A percentile compares a stretch with the other conserved stretches of the same genome.
These are phyloP conservation scores for Anableps anableps DNA, from an alignment of 2,797 vertebrate species.

Conservation along the genomic window DNA sequence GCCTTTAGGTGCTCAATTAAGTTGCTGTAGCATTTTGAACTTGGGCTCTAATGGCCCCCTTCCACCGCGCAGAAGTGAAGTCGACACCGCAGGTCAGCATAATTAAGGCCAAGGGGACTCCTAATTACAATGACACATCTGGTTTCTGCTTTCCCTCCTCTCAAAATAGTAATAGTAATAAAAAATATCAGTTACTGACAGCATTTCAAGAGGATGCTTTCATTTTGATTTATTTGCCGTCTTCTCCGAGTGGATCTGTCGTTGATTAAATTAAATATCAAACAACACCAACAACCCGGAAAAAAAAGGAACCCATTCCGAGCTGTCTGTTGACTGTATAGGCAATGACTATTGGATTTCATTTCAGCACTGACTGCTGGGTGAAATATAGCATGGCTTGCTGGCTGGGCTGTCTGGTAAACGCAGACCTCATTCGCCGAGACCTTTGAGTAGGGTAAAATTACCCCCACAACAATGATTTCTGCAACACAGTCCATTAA, in stretches of 20 bases:
- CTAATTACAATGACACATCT: slow-evolving; percentile 97
- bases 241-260: slow-evolving; percentile 44
- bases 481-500: slow-evolving; percentile 96
- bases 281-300: slow-evolving; percentile 46
- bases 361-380: slow-evolving; percentile 76
- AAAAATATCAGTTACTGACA: slow-evolving; percentile 59
- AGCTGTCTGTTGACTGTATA: slow-evolving; percentile 74
- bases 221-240: slow-evolving; percentile 60
- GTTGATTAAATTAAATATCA: slow-evolving; percentile 74
- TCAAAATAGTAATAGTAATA: slow-evolving; percentile 74
- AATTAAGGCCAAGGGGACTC: slow-evolving; percentile 97
- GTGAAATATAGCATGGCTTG: slow-evolving; percentile 81
- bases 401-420: slow-evolving; percentile 80
- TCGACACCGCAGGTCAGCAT: slow-evolving; percentile 91
- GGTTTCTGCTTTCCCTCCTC: slow-evolving; percentile 80
- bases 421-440: slow-evolving; percentile 78
- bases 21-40: slow-evolving; percentile 96
- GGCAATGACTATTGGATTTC: slow-evolving; percentile 79
- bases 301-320: slow-evolving; percentile 60
- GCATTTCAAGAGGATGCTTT: slow-evolving; percentile 75
- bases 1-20: slow-evolving; percentile 99
- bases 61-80: slow-evolving; percentile 82
- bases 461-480: slow-evolving; percentile 90
- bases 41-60: slow-evolving; percentile 93
- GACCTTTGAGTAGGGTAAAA: slow-evolving; percentile 83